A percentile compares a stretch with the other conserved stretches of the same genome.
Evolutionary conservation across 2,113 vertebrate genomes (phyloP).

Genomic region (Corythornis madagascariensis): DNA sequence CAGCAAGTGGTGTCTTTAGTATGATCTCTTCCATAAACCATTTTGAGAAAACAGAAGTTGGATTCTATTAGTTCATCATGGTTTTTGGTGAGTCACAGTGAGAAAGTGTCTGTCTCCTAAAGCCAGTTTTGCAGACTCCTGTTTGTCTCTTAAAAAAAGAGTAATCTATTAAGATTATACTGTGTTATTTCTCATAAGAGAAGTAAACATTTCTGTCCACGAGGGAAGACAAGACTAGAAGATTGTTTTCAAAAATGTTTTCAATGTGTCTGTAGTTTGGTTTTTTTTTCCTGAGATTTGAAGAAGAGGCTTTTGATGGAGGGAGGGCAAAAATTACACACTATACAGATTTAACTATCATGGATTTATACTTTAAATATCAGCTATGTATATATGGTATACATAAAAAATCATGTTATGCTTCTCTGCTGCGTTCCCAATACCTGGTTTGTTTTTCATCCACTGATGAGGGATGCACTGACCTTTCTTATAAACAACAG

Average conservation of each 20-base stretch:
- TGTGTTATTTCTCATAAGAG: not conserved
- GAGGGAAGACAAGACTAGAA: not conserved
- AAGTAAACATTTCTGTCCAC: not conserved
- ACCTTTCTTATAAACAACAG: not conserved
- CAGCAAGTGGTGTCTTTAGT: not conserved
- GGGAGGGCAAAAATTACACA: not conserved
- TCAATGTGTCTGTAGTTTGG: not conserved
- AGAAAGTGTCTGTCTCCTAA: not conserved
- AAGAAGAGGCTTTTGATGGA: not conserved
- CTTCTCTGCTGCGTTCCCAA: not conserved
- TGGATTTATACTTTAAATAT: not conserved
- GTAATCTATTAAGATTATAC: not conserved
- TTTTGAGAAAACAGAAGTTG: conserved; percentile 13
- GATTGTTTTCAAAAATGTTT: not conserved
- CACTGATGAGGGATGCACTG: not conserved
- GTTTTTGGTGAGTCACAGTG: not conserved
- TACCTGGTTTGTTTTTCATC: not conserved
- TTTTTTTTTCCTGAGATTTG: not conserved
- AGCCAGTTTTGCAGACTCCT: not conserved
- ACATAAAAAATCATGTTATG: not conserved
- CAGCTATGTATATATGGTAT: not conserved
- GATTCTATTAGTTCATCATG: not conserved
- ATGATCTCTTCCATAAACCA: not conserved
- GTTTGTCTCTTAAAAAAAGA: not conserved
- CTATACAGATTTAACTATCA: not conserved